phyloP scores from a whole-genome alignment of 2,113 vertebrate genomes.

The Bambusicola thoracicus region DNA sequence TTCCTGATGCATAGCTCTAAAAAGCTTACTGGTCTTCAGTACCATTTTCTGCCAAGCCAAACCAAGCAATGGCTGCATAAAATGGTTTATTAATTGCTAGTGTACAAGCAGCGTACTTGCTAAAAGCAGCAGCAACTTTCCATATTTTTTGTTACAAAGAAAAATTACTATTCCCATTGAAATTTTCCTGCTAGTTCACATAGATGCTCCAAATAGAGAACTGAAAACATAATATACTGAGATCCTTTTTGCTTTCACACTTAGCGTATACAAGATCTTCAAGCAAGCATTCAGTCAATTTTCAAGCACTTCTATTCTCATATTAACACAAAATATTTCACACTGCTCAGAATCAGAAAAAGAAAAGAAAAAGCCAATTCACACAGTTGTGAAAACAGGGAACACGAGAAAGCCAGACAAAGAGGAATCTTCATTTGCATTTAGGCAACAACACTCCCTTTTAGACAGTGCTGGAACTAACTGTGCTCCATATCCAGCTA shows the following conservation, averaged over 20 bases:
- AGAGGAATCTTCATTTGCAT: conserved; percentile 17
- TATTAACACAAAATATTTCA: background rate
- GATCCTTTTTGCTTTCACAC: background rate
- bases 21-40: background rate
- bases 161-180: background rate
- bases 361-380: background rate
- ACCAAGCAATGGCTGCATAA: background rate
- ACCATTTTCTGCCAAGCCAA: background rate
- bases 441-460: background rate
- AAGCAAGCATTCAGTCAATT: background rate
- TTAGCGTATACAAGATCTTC: background rate
- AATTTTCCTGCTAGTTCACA: background rate
- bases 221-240: background rate
- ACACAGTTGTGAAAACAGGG: background rate
- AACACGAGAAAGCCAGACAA: background rate
- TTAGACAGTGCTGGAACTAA: background rate
- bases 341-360: background rate
- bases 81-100: background rate
- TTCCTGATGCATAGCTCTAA: background rate
- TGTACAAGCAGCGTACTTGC: background rate
- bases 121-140: background rate
- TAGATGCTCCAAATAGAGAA: background rate
- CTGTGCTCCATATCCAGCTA: background rate
- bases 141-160: background rate
- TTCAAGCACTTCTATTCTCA: background rate